A percentile compares a stretch with the other conserved stretches of the same genome.
phyloP scores from a whole-genome alignment of 2,888 invertebrate genomes.

The Caradrina clavipalpis region DNA sequence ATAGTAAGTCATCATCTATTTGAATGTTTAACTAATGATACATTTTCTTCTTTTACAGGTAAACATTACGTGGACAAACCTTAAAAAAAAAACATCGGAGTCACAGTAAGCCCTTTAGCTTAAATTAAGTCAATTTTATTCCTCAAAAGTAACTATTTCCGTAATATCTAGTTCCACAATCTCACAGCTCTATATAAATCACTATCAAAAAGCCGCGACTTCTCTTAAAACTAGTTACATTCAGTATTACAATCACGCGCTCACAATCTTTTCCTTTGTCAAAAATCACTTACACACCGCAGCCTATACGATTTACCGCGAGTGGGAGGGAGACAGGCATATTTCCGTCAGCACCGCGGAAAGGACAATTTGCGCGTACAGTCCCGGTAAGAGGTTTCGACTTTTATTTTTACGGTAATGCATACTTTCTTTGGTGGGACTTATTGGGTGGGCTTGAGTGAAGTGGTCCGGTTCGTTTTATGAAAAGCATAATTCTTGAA shows the following conservation, averaged over 20 bases:
- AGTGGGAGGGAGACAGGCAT: constrained; percentile 63
- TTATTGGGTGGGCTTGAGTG: constrained; percentile 72
- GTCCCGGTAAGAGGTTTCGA: constrained; percentile 79
- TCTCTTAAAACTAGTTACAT: constrained; percentile 67
- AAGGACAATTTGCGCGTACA: constrained; percentile 75
- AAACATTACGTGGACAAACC: background rate
- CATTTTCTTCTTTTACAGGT: constrained; percentile 44
- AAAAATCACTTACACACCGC: constrained; percentile 73
- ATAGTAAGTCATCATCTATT: background rate
- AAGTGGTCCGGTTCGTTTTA: constrained; percentile 67
- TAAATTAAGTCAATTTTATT: background rate
- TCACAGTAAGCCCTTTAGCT: constrained; percentile 6
- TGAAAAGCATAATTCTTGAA: constrained; percentile 71
- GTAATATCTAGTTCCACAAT: constrained; percentile 28
- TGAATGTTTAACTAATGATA: background rate
- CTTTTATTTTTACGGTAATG: constrained; percentile 86
- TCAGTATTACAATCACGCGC: constrained; percentile 77
- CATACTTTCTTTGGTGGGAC: constrained; percentile 73
- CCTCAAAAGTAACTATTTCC: background rate
- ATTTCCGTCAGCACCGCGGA: constrained; percentile 50
- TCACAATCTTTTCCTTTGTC: constrained; percentile 75
- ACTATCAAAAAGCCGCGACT: constrained; percentile 63
- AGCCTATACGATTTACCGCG: constrained; percentile 36
- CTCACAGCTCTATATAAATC: constrained; percentile 55
- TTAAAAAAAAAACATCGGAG: background rate